These are phyloP conservation scores for Anthoptus insignis DNA, from an alignment of 2,888 invertebrate species.

Conservation along the genomic window DNA sequence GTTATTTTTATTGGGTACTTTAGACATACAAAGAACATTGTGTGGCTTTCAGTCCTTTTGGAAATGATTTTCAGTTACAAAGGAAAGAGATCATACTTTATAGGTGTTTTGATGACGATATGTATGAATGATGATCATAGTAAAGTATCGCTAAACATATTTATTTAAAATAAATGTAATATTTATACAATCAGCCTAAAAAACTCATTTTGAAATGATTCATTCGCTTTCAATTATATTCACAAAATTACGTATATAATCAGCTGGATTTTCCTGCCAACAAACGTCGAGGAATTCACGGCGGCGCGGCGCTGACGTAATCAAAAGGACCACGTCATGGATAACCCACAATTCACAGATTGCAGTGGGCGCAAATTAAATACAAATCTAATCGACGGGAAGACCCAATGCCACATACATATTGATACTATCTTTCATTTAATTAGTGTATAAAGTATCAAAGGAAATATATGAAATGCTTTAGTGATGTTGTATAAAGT, in stretches of 20 bases:
- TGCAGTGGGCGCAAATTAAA: background rate
- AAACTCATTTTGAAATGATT: background rate
- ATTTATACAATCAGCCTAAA: background rate
- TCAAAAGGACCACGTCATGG: background rate
- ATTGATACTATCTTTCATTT: background rate
- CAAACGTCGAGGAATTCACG: background rate
- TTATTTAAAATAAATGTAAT: no score
- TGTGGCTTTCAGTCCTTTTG: no score
- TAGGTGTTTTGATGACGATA: no score
- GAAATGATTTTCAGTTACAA: no score
- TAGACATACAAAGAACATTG: no score
- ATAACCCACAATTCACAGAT: background rate
- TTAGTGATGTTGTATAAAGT: no score
- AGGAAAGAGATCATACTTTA: no score
- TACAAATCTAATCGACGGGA: background rate
- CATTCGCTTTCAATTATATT: background rate
- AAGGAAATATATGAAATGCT: no score
- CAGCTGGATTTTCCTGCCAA: background rate
- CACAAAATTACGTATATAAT: background rate
- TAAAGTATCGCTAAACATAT: no score
- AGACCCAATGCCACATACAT: background rate
- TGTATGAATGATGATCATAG: no score
- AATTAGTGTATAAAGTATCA: no score
- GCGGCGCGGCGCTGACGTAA: background rate
- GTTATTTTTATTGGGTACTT: no score